phyloP scores from a whole-genome alignment of 2,113 vertebrate genomes.

The Xiphorhynchus elegans region DNA sequence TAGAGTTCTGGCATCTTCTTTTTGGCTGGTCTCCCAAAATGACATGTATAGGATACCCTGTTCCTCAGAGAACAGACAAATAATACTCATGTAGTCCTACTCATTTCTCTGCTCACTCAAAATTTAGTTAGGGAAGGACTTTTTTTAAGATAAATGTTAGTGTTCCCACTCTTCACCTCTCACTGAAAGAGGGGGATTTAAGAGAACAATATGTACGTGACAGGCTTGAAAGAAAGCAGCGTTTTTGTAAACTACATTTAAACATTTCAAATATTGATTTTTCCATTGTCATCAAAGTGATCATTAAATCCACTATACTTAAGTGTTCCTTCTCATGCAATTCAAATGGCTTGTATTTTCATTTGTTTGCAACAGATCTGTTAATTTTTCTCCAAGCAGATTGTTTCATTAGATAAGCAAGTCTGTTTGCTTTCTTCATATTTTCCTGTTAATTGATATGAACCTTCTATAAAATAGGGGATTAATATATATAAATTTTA shows the following conservation, averaged over 20 bases:
- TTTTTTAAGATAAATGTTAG: conserved; percentile 10
- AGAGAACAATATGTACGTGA: background rate
- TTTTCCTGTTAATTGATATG: background rate
- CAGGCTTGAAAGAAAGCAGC: conserved; percentile 9
- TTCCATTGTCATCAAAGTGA: background rate
- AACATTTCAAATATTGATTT: background rate
- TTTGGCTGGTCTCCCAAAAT: background rate
- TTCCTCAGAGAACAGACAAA: background rate
- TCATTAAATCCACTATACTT: background rate
- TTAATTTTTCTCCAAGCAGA: background rate
- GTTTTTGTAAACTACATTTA: conserved; percentile 6
- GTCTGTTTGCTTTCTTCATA: background rate
- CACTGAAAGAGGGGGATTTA: background rate
- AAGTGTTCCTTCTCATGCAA: background rate
- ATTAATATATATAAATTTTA: background rate
- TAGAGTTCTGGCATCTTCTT: conserved; percentile 30
- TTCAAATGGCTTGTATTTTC: conserved; percentile 2
- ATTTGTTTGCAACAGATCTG: background rate
- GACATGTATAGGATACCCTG: conserved; percentile 9
- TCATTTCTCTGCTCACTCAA: background rate
- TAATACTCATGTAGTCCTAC: background rate
- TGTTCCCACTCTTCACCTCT: conserved; percentile 23
- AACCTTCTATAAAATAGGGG: background rate
- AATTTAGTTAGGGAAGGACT: background rate
- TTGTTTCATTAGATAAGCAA: background rate